phyloP scores from a whole-genome alignment of 2,888 invertebrate genomes.

The Pachydiplax longipennis region DNA sequence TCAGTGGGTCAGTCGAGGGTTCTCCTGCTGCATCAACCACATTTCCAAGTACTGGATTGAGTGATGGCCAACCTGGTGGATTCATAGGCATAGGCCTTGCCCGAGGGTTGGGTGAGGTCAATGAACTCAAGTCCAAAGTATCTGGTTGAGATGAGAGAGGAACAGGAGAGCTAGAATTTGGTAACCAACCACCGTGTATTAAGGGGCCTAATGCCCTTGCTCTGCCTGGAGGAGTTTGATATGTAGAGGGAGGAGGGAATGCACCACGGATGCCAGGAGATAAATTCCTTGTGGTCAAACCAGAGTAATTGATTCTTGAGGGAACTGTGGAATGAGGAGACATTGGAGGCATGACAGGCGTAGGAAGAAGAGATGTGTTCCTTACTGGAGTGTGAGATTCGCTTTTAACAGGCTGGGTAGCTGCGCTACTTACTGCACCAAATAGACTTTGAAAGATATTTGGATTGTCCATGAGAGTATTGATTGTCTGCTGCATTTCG shows the following conservation, averaged over 20 bases:
- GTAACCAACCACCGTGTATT: neutral
- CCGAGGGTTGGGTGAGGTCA: neutral
- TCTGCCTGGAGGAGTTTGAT: conserved; percentile 3
- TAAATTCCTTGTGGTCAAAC: neutral
- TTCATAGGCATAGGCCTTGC: neutral
- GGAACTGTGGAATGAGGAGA: neutral
- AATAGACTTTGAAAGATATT: neutral
- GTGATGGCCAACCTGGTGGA: neutral
- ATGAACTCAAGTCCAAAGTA: neutral
- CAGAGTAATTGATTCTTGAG: neutral
- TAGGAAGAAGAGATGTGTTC: conserved; percentile 4
- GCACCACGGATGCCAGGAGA: neutral
- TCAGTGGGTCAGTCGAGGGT: neutral
- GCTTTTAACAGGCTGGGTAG: neutral
- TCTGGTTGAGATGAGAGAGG: neutral
- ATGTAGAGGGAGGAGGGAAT: neutral
- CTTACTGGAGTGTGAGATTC: neutral
- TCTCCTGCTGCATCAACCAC: neutral
- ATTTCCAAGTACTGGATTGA: neutral
- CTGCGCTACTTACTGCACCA: neutral
- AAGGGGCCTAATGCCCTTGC: neutral
- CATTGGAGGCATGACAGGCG: neutral
- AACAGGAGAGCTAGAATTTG: neutral
- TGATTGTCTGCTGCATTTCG: neutral
- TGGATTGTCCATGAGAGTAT: neutral